Evolutionary conservation across 2,113 vertebrate species (phyloP).

Genomic region (Hippocampus guttulatus): DNA sequence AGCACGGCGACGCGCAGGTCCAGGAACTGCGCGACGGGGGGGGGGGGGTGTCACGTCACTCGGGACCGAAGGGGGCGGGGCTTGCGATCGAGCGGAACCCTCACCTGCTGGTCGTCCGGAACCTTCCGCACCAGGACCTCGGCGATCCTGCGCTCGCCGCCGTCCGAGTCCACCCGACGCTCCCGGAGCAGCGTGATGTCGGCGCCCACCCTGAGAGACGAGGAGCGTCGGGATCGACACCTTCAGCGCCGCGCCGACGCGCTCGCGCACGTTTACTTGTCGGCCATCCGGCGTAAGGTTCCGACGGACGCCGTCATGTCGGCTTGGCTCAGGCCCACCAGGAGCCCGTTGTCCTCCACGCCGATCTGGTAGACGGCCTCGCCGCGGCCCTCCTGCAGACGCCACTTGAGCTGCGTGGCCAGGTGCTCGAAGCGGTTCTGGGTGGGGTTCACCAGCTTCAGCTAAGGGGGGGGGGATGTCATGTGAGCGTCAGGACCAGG

Average conservation of each 20-base stretch:
- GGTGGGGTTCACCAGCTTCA: conserved; percentile 94
- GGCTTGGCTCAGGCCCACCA: conserved; percentile 89
- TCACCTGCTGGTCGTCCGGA: conserved; percentile 96
- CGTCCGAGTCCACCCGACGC: conserved; percentile 87
- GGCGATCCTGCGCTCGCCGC: conserved; percentile 83
- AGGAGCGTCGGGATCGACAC: neutral
- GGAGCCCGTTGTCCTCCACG: conserved; percentile 94
- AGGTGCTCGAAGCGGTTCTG: conserved; percentile 97
- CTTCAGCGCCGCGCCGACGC: too few species aligned
- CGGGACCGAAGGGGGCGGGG: too few species aligned
- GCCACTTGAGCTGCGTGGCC: conserved; percentile 99
- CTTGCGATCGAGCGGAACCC: neutral
- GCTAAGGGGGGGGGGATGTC: conserved; percentile 58
- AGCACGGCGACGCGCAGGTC: conserved; percentile 94
- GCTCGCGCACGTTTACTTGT: conserved; percentile 76
- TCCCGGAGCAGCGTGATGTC: conserved; percentile 92
- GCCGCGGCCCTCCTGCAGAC: conserved; percentile 92
- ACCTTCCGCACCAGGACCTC: conserved; percentile 97
- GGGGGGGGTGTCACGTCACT: too few species aligned
- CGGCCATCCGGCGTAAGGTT: conserved; percentile 89
- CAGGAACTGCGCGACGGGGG: conserved; percentile 79
- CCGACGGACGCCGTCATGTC: conserved; percentile 92
- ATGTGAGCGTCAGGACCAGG: neutral
- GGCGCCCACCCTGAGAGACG: conserved; percentile 86
- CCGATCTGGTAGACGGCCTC: conserved; percentile 98